These are phyloP conservation scores for Myiozetetes cayanensis DNA, from an alignment of 2,113 vertebrate species.

Conservation along the genomic window DNA sequence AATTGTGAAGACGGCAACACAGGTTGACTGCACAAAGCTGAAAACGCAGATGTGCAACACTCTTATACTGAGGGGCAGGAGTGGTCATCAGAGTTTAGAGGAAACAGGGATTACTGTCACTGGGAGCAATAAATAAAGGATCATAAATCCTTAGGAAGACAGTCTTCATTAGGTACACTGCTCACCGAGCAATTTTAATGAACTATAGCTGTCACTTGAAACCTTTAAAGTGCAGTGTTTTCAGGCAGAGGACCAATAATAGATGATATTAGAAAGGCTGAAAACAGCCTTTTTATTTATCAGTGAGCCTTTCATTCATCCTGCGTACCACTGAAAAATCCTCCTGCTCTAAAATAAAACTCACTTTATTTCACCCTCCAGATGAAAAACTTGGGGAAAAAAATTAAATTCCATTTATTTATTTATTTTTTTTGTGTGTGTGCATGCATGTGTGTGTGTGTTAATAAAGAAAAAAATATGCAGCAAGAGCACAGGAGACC, in stretches of 20 bases:
- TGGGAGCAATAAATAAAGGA: neutral
- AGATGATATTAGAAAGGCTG: neutral
- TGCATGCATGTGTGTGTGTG: too few species aligned
- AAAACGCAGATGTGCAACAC: neutral
- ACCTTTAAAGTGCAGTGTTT: neutral
- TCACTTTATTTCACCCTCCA: neutral
- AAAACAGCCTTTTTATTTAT: neutral
- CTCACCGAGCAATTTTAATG: neutral
- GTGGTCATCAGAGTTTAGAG: neutral
- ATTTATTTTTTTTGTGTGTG: too few species aligned
- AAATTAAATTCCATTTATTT: neutral
- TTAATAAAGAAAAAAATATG: neutral
- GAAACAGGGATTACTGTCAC: neutral
- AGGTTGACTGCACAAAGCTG: neutral
- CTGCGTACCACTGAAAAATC: fast-evolving
- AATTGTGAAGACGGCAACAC: neutral
- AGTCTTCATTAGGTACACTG: neutral
- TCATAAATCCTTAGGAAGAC: constrained; percentile 6
- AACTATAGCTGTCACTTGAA: neutral
- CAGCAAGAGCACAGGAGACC: neutral
- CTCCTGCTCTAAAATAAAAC: neutral
- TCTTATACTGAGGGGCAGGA: neutral
- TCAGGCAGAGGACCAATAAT: neutral
- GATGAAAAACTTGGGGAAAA: neutral
- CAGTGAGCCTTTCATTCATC: neutral